Conservation (phyloP, 2,888 invertebrate genomes). For the Phengaris arion region DNA sequence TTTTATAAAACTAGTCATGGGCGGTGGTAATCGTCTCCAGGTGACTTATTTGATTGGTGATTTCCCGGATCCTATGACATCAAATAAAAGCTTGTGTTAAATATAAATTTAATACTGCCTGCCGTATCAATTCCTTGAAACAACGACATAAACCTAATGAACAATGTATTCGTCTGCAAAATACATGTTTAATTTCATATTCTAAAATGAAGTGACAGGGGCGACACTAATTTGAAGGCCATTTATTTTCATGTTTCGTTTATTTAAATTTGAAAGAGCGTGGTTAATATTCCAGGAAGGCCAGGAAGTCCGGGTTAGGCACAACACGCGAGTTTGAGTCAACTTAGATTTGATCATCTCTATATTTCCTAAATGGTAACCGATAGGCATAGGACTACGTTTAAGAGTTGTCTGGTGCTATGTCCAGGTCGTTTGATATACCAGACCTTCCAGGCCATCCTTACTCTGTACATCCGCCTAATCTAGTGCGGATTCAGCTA, state of each 20-base stretch:
- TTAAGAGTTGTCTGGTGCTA: not conserved
- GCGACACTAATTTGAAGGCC: not conserved
- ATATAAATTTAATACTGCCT: not conserved
- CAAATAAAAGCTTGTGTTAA: not conserved
- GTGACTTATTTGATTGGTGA: no score
- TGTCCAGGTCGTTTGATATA: not conserved
- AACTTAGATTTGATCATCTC: no score
- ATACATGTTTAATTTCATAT: not conserved
- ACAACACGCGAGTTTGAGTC: not conserved
- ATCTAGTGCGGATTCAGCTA: no score
- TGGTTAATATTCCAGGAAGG: not conserved
- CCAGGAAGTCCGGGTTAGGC: not conserved
- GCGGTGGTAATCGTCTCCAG: no score
- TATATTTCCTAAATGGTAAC: not conserved
- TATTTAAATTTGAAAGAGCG: not conserved
- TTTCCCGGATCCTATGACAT: no score
- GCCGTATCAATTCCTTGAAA: not conserved
- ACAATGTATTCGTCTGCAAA: not conserved
- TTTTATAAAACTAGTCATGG: not conserved
- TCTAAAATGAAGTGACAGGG: not conserved
- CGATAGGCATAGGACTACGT: not conserved
- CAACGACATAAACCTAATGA: not conserved
- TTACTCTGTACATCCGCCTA: no score
- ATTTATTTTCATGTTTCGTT: not conserved
- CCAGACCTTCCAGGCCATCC: not conserved